Evolutionary conservation across 2,888 invertebrate species (phyloP).

Genomic region (Eilema depressum): DNA sequence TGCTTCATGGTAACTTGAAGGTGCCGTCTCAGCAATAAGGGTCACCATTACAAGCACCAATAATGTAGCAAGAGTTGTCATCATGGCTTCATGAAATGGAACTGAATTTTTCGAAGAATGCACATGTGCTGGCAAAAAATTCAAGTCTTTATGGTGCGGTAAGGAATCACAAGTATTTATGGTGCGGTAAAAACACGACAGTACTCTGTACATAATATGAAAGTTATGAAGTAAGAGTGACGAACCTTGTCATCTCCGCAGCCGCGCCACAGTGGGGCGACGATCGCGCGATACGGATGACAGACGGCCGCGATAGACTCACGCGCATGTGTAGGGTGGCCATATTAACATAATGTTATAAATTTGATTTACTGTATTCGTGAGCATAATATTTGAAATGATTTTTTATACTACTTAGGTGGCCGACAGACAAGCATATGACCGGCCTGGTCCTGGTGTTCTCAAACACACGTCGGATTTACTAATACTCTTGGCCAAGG

Average conservation of each 20-base stretch:
- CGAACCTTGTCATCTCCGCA: conserved; percentile 45
- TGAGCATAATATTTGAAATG: background rate
- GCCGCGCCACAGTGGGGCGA: conserved; percentile 61
- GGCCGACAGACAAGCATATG: too few relatives aligned
- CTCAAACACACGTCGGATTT: too few relatives aligned
- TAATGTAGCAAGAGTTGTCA: too few relatives aligned
- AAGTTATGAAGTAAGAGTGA: conserved; percentile 28
- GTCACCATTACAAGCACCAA: too few relatives aligned
- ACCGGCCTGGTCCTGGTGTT: too few relatives aligned
- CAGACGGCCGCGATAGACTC: conserved; percentile 70
- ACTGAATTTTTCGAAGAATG: too few relatives aligned
- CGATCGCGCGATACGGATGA: conserved; percentile 78
- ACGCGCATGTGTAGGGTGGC: conserved; percentile 61
- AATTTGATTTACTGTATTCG: background rate
- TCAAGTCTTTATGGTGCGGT: background rate
- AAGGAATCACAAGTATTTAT: background rate
- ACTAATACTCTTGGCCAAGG: too few relatives aligned
- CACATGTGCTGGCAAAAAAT: too few relatives aligned
- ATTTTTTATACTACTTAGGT: too few relatives aligned
- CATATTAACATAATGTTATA: conserved; percentile 41
- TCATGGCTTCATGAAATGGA: too few relatives aligned
- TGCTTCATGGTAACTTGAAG: too few relatives aligned
- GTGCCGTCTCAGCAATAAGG: too few relatives aligned
- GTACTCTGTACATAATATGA: background rate
- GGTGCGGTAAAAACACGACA: background rate